Percentiles rank a stretch among this genome's conserved stretches.
phyloP scores from a whole-genome alignment of 2,797 vertebrate species.

The Chlorospingus semifuscus region DNA sequence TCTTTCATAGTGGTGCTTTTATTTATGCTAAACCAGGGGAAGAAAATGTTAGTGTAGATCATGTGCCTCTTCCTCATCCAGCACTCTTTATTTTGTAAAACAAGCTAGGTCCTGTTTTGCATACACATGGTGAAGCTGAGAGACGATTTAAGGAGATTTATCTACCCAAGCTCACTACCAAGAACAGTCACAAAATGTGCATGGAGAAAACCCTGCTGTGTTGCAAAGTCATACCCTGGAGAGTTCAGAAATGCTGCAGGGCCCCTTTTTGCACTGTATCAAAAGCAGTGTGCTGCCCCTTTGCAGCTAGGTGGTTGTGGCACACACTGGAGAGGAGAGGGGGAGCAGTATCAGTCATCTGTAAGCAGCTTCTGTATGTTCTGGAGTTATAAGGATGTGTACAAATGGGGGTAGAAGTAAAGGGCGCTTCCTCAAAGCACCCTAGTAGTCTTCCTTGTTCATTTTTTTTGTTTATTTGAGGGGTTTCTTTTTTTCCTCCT shows the following conservation, averaged over 20 bases:
- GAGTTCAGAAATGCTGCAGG: neutral
- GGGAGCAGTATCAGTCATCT: accelerated
- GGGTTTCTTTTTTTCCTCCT: accelerated
- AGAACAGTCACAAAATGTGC: neutral
- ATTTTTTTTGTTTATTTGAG: neutral
- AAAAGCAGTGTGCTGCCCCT: accelerated
- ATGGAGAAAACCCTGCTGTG: neutral
- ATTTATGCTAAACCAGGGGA: neutral
- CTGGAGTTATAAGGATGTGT: neutral
- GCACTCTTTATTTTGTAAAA: constrained; percentile 29
- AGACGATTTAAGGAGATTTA: neutral
- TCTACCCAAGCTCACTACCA: neutral
- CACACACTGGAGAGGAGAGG: accelerated
- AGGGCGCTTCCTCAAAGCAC: neutral
- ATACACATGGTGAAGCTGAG: neutral
- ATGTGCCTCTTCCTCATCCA: neutral
- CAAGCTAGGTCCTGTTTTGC: constrained; percentile 29
- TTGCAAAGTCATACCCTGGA: neutral
- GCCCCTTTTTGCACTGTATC: neutral
- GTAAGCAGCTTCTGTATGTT: neutral
- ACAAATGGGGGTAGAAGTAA: neutral
- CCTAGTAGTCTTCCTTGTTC: neutral
- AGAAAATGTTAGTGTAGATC: constrained; percentile 16
- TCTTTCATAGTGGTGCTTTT: constrained; percentile 21
- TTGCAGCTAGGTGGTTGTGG: neutral